Base-by-base conservation (phyloP, 2,888 invertebrate genomes). In the Notodonta ziczac region DNA sequence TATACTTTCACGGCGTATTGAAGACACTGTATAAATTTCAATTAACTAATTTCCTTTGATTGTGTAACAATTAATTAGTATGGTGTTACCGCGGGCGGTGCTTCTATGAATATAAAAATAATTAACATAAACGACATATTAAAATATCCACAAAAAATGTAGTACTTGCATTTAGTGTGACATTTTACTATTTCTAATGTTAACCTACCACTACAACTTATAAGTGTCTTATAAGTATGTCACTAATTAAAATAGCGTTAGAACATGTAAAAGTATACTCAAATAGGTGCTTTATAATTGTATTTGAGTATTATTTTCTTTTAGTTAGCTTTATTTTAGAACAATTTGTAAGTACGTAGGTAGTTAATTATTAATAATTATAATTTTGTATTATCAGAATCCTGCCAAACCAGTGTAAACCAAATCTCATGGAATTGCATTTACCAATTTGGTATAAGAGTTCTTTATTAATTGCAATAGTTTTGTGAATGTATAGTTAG, bases 61-160 rank as follows among this genome's bases (percentile, higher is more conserved):
- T 39, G 44, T 35, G 60, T 56, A 63, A 39, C n/a, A 40, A 3
- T 42, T 39, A 52, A 66, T 54, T 57, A 58, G 35, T 56, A 58
- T 55, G 58, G 59, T 0, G 53, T 40, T 42, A 32, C 56, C 53
- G 62, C 58, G 16, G 60, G 68, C 60, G 62, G 68, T 59, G 58
- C 9, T 44, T 0, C 52, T 32, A 61, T 54, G 10, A 42, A 24
- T 24, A 24, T 24, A 24, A 42, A 42, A 0, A 42, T 42, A 0
- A 7, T 42, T 42, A 42, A 42, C 42, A 42, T 7, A 42, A 42
- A 42, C 5, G 42, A 42, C 12, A 42, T 24, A 24, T 12, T 42
- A 42, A 42, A 7, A 4, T 42, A 9, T 10, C 42, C 24, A 24
- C 24, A 24, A 24, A 24, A 24, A 24, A 24, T 24, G 1, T 2